Evolutionary conservation across 2,113 vertebrate species (phyloP), one percentile per base, ranked within the genome.

Genomic region (Pogonocichla stellata): DNA sequence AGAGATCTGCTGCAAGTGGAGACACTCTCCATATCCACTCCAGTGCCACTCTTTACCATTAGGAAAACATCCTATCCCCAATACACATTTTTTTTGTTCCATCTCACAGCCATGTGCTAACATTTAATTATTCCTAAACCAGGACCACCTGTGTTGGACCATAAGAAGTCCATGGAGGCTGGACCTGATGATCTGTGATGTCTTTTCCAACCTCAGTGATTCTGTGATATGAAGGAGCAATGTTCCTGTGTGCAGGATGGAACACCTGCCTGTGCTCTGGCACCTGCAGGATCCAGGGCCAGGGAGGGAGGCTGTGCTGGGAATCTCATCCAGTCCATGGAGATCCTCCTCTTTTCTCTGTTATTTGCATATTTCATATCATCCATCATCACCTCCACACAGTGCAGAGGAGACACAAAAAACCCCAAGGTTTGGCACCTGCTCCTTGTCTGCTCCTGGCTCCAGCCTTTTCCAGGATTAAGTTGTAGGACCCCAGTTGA

Each of bases 191-290:
- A n/a, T 31, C 36, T 45, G 19, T 51, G 60, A 45, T 23, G 69
- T 24, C 19, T 81, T 73, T 81, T 58, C 48, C 69, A 81, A 1
- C 22, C 77, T 43, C 50, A 64, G 2, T 34, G 48, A 40, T 34
- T n/a, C 65, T 2, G 1, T 40, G 56, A 79, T 3, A 20, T 0
- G 0, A 67, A 80, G 6, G 23, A 65, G 40, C 18, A 2, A 29
- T 28, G 14, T 45, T 33, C 5, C 2, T 45, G 26, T 53, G 45
- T 34, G 26, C 38, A 19, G 66, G 9, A 23, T 4, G 45, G 72
- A 78, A 34, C 19, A 1, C 0, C 26, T 58, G 36, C n/a, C 19
- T 34, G 38, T 48, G 47, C 66, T 29, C 36, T 31, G 48, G 38
- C 48, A 60, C 24, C 60, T 13, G 2, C 36, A 28, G 47, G 24